Evolutionary conservation across 2,888 invertebrate genomes (phyloP).

Genomic region (Plutella xylostella): DNA sequence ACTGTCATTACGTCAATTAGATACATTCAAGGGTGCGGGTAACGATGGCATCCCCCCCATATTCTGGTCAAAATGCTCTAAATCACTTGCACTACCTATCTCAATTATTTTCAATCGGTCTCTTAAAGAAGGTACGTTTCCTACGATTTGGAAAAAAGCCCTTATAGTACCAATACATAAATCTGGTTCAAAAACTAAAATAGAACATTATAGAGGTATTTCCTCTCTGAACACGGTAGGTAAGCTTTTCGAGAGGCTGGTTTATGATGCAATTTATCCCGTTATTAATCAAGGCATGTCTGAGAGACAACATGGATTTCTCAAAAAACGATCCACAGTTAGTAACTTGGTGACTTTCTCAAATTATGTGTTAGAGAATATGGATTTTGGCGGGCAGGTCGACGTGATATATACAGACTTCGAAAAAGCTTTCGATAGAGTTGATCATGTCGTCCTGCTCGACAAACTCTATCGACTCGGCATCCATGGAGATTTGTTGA

Average conservation of each 20-base stretch:
- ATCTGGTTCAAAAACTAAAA: background rate
- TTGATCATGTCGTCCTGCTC: conserved; percentile 1
- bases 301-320: background rate
- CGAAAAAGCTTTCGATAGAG: conserved; percentile 1
- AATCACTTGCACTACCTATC: too few species aligned
- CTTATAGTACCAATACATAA: conserved; percentile 2
- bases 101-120: too few species aligned
- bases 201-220: conserved; percentile 2
- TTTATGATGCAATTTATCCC: background rate
- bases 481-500: too few species aligned
- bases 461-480: conserved; percentile 1
- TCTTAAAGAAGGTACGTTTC: background rate
- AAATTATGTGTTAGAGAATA: background rate
- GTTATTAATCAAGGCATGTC: background rate
- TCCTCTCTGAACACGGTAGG: background rate
- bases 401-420: conserved; percentile 6
- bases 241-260: background rate
- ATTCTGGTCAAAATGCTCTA: too few species aligned
- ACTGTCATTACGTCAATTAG: too few species aligned
- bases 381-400: background rate
- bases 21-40: too few species aligned
- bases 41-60: too few species aligned
- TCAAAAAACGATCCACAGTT: background rate
- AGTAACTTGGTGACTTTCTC: background rate
- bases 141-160: conserved; percentile 1